Evolutionary conservation across 2,888 invertebrate species (phyloP).

Genomic region (Plagodis dolabraria): DNA sequence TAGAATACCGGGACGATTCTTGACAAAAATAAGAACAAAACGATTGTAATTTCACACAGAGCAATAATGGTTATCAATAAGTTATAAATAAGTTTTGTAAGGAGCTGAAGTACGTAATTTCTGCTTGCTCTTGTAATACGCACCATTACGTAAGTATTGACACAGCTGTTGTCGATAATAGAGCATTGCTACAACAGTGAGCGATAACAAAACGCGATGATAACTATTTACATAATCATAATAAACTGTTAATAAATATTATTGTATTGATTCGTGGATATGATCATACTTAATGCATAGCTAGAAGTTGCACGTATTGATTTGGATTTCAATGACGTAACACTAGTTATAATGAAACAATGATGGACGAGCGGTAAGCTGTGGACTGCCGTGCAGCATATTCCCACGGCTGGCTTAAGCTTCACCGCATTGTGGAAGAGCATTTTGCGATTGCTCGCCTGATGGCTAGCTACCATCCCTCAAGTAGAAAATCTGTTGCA

Average conservation of each 20-base stretch:
- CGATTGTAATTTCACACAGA: too few relatives aligned
- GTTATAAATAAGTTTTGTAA: too few relatives aligned
- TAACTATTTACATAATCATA: background rate
- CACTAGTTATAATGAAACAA: background rate
- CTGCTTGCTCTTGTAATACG: background rate
- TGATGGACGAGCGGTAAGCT: too few relatives aligned
- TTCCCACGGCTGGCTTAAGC: too few relatives aligned
- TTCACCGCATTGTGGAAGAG: too few relatives aligned
- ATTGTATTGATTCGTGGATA: background rate
- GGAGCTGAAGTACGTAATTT: background rate
- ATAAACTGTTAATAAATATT: background rate
- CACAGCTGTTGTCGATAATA: slow-evolving; percentile 35
- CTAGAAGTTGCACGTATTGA: background rate
- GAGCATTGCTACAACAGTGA: slow-evolving; percentile 16
- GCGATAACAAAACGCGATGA: slow-evolving; percentile 23
- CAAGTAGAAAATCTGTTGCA: too few relatives aligned
- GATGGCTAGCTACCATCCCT: too few relatives aligned
- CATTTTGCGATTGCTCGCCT: too few relatives aligned
- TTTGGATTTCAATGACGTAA: background rate
- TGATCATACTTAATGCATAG: background rate
- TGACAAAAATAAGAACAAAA: too few relatives aligned
- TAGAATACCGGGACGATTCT: too few relatives aligned
- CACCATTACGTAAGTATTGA: slow-evolving; percentile 26
- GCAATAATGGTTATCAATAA: too few relatives aligned
- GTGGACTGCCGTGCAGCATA: too few relatives aligned